Evolutionary conservation across 1,140 invertebrate species (phyloP).

Genomic region (Panulirus ornatus): DNA sequence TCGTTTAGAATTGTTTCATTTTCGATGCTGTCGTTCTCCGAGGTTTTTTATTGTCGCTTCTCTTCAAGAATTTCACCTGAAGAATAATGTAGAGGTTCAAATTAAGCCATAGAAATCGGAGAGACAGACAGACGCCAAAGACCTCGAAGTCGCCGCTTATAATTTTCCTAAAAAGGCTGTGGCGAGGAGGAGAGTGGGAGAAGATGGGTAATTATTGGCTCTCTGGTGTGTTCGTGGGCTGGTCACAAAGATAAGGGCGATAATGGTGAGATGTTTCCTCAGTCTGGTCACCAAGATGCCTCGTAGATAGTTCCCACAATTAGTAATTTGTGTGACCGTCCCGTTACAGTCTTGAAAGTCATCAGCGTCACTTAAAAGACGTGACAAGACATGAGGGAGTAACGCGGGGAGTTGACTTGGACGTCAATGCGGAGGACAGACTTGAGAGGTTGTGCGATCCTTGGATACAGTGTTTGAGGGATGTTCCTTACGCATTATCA

Average conservation of each 20-base stretch:
- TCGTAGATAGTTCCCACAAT: background rate
- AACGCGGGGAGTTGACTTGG: background rate
- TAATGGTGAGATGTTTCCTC: background rate
- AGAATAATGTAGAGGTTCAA: too few relatives aligned
- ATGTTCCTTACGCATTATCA: background rate
- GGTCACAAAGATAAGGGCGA: background rate
- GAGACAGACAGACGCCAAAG: too few relatives aligned
- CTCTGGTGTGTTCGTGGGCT: background rate
- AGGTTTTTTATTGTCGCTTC: too few relatives aligned
- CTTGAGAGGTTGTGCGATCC: background rate
- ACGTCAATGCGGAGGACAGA: background rate
- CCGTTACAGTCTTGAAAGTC: background rate
- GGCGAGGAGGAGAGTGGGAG: too few relatives aligned
- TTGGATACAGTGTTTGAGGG: background rate
- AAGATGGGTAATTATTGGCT: conserved; percentile 1
- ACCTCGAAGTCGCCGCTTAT: too few relatives aligned
- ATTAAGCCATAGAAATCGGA: too few relatives aligned
- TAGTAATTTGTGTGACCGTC: background rate
- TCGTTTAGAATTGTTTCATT: too few relatives aligned
- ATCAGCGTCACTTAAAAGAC: background rate
- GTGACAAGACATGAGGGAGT: background rate
- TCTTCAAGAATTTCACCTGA: too few relatives aligned
- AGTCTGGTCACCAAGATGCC: background rate
- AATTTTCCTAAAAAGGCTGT: too few relatives aligned
- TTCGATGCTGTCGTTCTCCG: too few relatives aligned